Conservation (phyloP, 2,113 vertebrate genomes). For the Phalacrocorax aristotelis region DNA sequence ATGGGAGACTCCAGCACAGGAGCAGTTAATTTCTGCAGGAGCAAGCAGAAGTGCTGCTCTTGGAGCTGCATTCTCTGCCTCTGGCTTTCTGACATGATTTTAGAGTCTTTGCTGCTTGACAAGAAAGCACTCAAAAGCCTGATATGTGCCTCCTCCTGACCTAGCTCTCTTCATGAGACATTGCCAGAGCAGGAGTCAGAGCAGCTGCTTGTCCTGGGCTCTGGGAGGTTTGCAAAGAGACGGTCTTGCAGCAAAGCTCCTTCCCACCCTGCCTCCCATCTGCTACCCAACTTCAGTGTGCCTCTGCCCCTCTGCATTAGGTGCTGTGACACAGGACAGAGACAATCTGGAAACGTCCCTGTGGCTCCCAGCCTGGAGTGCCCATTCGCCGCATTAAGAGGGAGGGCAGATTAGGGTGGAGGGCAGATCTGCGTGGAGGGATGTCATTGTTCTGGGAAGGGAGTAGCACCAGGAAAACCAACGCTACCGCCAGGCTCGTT, state of each 20-base stretch:
- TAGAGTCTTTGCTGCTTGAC: neutral
- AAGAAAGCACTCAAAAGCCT: neutral
- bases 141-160: neutral
- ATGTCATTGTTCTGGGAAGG: neutral
- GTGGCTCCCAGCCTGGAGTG: neutral
- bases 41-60: neutral
- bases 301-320: neutral
- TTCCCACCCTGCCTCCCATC: neutral
- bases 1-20: neutral
- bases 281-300: neutral
- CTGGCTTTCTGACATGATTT: neutral
- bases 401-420: neutral
- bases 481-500: neutral
- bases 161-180: neutral
- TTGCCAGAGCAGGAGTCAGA: neutral
- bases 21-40: neutral
- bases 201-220: neutral
- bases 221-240: neutral
- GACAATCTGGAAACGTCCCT: neutral
- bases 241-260: neutral
- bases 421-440: neutral
- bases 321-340: neutral
- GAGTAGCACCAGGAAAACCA: neutral
- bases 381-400: accelerated
- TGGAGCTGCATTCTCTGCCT: neutral